Evolutionary conservation across 2,113 vertebrate species (phyloP).

Genomic region (Pteropus alecto): DNA sequence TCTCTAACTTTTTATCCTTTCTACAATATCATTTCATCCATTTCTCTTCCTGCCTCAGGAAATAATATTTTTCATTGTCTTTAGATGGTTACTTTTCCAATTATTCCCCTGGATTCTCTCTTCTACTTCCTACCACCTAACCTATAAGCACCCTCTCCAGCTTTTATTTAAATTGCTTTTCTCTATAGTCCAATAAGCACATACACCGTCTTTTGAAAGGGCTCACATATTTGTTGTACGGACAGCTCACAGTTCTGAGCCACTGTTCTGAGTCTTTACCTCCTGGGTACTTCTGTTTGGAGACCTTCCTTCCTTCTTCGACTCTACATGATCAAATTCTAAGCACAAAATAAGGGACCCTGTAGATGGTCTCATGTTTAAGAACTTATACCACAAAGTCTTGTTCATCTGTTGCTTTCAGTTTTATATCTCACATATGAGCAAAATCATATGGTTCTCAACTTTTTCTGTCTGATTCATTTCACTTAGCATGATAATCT

Average conservation of each 20-base stretch:
- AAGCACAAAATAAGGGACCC: neutral
- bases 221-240: too few species aligned
- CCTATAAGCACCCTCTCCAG: neutral
- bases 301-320: neutral
- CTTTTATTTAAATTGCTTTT: neutral
- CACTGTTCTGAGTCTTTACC: slow-evolving; percentile 20
- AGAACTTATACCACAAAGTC: neutral
- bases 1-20: neutral
- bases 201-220: neutral
- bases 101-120: neutral
- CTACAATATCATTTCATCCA: neutral
- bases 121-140: neutral
- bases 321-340: neutral
- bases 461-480: too few species aligned
- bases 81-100: neutral
- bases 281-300: neutral
- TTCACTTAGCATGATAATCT: too few species aligned
- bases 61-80: neutral
- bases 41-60: neutral
- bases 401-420: neutral
- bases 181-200: neutral
- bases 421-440: too few species aligned
- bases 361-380: neutral
- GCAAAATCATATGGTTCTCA: too few species aligned
- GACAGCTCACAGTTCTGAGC: neutral